Conservation (phyloP, 2,888 invertebrate genomes). For the Tridacna gigas region DNA sequence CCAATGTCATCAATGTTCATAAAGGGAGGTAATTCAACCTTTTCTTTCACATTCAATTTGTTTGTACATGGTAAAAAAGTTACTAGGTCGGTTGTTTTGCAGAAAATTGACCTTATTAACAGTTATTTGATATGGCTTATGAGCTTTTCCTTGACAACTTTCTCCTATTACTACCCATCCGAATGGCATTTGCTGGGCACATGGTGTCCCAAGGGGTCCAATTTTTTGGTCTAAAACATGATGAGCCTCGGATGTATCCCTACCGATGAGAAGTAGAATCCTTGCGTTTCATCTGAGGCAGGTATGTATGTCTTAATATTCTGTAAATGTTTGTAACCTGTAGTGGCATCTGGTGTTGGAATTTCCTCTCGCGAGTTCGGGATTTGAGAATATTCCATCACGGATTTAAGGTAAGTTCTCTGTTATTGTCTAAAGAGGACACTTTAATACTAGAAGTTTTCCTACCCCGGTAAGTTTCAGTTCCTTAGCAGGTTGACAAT, state of each 20-base stretch:
- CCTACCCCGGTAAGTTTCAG: not conserved
- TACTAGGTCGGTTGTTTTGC: not conserved
- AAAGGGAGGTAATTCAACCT: not conserved
- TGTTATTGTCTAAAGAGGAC: not conserved
- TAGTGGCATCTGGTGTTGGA: conserved; percentile 37
- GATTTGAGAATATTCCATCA: conserved; percentile 54
- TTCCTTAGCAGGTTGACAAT: not conserved
- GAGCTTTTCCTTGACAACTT: conserved; percentile 27
- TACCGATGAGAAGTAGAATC: conserved; percentile 23
- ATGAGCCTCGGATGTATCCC: conserved; percentile 10
- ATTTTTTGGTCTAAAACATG: too few relatives aligned
- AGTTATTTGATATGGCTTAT: conserved; percentile 17
- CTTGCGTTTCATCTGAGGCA: not conserved
- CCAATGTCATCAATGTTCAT: not conserved
- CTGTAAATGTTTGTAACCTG: conserved; percentile 8
- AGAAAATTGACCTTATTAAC: conserved; percentile 27
- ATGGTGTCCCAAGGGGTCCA: not conserved
- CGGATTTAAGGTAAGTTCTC: not conserved
- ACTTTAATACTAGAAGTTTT: not conserved
- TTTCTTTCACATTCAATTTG: too few relatives aligned
- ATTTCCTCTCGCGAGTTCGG: conserved; percentile 45
- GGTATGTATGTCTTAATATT: conserved; percentile 5
- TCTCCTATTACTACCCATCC: conserved; percentile 45
- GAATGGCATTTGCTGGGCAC: conserved; percentile 25
- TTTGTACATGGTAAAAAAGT: conserved; percentile 18